Evolutionary conservation across 2,113 vertebrate species (phyloP).

Genomic region (Tragulus kanchil): DNA sequence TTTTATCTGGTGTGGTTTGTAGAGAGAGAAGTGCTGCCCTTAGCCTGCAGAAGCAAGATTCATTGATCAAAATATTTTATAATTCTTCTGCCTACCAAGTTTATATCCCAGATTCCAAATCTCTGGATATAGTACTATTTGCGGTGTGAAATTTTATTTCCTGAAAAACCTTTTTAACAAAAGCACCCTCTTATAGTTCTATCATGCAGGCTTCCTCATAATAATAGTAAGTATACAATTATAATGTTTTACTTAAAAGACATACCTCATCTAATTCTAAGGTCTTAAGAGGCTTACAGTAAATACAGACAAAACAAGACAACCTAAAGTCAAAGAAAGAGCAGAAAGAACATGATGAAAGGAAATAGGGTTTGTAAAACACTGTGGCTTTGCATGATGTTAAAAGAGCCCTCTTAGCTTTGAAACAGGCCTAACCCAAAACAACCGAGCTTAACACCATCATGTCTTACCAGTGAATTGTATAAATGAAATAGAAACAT

Average conservation of each 20-base stretch:
- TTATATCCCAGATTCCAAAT: neutral
- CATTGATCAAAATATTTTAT: neutral
- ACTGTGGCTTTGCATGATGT: neutral
- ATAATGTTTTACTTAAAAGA: neutral
- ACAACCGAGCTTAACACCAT: constrained; percentile 14
- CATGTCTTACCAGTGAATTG: neutral
- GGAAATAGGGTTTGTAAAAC: neutral
- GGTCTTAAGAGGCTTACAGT: neutral
- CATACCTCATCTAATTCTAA: neutral
- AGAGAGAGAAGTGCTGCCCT: neutral
- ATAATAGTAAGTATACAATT: neutral
- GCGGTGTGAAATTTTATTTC: neutral
- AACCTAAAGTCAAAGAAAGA: constrained; percentile 43
- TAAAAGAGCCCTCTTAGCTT: neutral
- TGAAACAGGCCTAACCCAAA: neutral
- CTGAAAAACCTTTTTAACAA: neutral
- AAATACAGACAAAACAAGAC: neutral
- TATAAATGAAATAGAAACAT: neutral
- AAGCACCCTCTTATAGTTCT: neutral
- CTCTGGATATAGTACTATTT: neutral
- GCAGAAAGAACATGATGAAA: constrained; percentile 7
- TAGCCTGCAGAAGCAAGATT: neutral
- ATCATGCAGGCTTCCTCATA: neutral
- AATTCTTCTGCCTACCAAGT: neutral
- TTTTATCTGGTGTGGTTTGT: neutral